Base-by-base conservation (phyloP, 2,113 vertebrate species). In the Myotis brandtii region DNA sequence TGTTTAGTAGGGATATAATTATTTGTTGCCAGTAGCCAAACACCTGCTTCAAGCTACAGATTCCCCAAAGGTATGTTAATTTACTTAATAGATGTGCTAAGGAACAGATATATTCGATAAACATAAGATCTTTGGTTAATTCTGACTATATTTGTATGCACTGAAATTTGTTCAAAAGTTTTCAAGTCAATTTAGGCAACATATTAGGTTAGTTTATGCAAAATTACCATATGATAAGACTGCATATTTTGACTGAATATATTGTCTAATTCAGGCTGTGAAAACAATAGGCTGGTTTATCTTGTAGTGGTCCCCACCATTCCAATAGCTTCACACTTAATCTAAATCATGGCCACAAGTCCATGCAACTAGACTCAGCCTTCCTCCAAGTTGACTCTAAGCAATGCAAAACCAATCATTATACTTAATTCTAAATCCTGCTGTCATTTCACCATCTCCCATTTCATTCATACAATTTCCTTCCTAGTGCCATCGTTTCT, bases 41-140 rank as follows among this genome's bases (percentile, higher is more conserved):
- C 43, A 62, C 34, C 40, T 62, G 18, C 32, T 56, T 43, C 82
- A 86, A 96, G 27, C 6, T 27, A 67, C 9, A 85, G 30, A 79
- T 69, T 62, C 37, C 32, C 10, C 56, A 48, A 86, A 89, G 43
- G 23, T 52, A 66, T 37, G 34, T 86, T 72, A 82, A 82, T 83
- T 95, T 96, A 37, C 43, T 94, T 94, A 92, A 69, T 76, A 80
- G n/a, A 64, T 89, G 4, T 70, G 34, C 43, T 69, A 54, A 20
- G 48, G 9, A 27, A 64, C 32, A 89, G 25, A 72, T 50, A 86
- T 17, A 50, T 32, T 94, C 23, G 84, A 16, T 64, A 84, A 83
- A 72, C 27, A 40, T 11, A 4, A 59, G 37, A 4, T 52, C 32
- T 87, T 90, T 64, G 85, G 27, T 88, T 92, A 25, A 80, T 80